Percentiles rank a stretch among this genome's conserved stretches.
phyloP scores from a whole-genome alignment of 2,888 invertebrate genomes.

The Drosophila eohydei region DNA sequence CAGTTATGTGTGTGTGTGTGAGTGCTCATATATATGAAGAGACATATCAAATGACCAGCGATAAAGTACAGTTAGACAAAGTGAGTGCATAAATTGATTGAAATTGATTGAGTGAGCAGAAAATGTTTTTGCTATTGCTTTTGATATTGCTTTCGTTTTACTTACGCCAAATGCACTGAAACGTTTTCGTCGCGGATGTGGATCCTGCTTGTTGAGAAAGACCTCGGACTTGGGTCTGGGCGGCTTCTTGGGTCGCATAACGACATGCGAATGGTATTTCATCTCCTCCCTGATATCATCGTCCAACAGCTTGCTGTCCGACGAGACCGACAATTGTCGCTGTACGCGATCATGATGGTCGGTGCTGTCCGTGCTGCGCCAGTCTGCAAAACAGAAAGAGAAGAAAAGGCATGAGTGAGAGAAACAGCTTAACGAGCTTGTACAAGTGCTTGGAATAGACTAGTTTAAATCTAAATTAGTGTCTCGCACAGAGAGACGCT shows the following conservation, averaged over 20 bases:
- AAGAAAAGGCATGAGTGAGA: constrained; percentile 25
- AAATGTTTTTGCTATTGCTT: constrained; percentile 10
- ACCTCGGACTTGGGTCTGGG: constrained; percentile 98
- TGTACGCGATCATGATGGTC: constrained; percentile 93
- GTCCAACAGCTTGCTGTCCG: constrained; percentile 95
- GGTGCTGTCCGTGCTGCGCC: constrained; percentile 88
- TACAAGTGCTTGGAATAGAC: constrained; percentile 54
- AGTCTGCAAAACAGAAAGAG: constrained; percentile 87
- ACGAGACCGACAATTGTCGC: constrained; percentile 95
- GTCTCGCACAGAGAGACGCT: constrained; percentile 1
- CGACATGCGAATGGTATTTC: constrained; percentile 88
- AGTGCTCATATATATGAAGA: neutral
- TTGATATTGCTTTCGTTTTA: constrained; percentile 54
- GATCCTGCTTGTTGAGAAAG: constrained; percentile 91
- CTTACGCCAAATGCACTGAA: constrained; percentile 98
- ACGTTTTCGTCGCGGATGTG: constrained; percentile 93
- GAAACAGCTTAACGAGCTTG: constrained; percentile 67
- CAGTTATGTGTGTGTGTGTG: neutral
- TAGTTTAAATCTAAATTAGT: constrained; percentile 62
- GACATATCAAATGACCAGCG: constrained; percentile 40
- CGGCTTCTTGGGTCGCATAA: constrained; percentile 95
- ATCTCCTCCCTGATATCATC: constrained; percentile 94
- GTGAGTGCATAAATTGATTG: constrained; percentile 29
- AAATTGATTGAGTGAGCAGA: constrained; percentile 22
- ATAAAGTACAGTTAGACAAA: constrained; percentile 42